Conservation (phyloP, 2,113 vertebrate genomes). For the Lichenostomus cassidix region DNA sequence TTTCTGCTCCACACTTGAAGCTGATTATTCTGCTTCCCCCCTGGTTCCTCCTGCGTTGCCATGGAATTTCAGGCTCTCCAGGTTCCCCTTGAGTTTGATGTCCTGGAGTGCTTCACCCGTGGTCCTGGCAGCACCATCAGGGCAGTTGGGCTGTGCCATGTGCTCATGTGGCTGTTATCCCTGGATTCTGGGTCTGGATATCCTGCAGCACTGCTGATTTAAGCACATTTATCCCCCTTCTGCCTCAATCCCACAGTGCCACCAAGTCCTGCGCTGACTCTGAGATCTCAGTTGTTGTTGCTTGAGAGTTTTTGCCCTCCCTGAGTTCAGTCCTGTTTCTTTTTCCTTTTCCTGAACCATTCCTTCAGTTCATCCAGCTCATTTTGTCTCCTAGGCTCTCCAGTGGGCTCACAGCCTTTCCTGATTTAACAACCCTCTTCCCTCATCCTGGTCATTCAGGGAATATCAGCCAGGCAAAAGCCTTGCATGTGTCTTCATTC, state of each 20-base stretch:
- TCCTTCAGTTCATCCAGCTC: no score
- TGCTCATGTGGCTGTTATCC: rapidly evolving
- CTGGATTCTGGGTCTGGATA: neutral
- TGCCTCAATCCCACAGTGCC: neutral
- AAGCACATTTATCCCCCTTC: neutral
- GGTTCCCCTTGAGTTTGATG: neutral
- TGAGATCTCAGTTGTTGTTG: neutral
- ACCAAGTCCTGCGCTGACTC: neutral
- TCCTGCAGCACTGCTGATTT: neutral
- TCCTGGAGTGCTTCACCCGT: neutral
- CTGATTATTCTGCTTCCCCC: neutral
- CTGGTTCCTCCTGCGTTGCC: neutral
- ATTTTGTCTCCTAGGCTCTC: neutral
- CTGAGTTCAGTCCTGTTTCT: neutral
- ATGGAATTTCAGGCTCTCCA: neutral
- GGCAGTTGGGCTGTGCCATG: neutral
- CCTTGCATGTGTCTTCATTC: rapidly evolving
- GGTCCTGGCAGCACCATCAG: neutral
- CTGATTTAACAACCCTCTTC: neutral
- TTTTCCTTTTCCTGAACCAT: neutral
- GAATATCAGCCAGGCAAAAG: neutral
- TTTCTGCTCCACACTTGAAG: neutral
- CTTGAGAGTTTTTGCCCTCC: neutral
- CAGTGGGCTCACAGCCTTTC: neutral
- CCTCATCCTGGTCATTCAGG: neutral